These are phyloP conservation scores for Botrylloides violaceus DNA, from an alignment of 23 tunicate genomes.

Conservation along the genomic window DNA sequence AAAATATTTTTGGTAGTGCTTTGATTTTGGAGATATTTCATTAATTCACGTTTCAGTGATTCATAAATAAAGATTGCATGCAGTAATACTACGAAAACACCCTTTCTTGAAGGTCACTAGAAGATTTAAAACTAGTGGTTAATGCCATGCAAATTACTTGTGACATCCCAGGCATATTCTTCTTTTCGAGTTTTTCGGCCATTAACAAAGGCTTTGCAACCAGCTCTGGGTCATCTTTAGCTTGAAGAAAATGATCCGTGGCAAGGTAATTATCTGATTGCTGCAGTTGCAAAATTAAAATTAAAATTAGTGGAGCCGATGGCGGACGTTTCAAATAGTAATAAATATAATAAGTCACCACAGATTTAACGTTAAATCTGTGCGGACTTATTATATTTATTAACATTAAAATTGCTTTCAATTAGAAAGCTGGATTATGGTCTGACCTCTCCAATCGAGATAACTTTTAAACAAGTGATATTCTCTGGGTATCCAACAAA, in stretches of 20 bases:
- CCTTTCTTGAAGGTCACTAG: too few relatives aligned
- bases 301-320: too few relatives aligned
- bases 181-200: constrained; percentile 32
- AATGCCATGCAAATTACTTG: constrained; percentile 40
- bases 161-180: constrained; percentile 33
- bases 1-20: too few relatives aligned
- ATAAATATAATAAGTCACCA: too few relatives aligned
- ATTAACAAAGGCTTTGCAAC: constrained; percentile 33
- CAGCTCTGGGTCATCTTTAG: constrained; percentile 27
- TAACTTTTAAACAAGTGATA: not conserved
- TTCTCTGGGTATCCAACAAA: constrained; percentile 8
- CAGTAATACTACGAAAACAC: too few relatives aligned
- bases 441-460: constrained; percentile 10
- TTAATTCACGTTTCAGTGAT: too few relatives aligned
- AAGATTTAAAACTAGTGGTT: too few relatives aligned
- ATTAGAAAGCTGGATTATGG: not conserved
- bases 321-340: too few relatives aligned
- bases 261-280: not conserved
- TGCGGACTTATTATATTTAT: too few relatives aligned
- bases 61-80: too few relatives aligned
- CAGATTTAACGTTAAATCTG: too few relatives aligned
- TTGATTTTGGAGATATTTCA: not conserved
- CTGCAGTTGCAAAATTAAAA: not conserved
- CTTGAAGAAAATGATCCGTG: constrained; percentile 42
- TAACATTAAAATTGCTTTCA: too few relatives aligned